Percentiles rank a stretch among this genome's conserved stretches.
These are phyloP conservation scores for Biston stratarius DNA, from an alignment of 2,888 invertebrate genomes.

Conservation along the genomic window DNA sequence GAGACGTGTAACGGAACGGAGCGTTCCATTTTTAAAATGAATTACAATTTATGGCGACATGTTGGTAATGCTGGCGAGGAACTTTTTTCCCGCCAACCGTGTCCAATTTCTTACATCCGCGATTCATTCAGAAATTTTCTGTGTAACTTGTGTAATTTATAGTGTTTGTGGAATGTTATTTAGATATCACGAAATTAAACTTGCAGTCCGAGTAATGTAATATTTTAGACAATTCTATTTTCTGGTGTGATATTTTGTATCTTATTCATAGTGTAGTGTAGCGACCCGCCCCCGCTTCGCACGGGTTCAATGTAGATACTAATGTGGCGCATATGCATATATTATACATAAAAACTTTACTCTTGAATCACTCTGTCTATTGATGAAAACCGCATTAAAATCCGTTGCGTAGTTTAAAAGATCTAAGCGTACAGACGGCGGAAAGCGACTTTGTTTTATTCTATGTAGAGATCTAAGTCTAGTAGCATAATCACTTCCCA, in stretches of 20 bases:
- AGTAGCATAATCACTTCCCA: too few species aligned
- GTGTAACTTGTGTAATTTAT: constrained; percentile 35
- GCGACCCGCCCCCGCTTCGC: too few species aligned
- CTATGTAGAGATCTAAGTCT: too few species aligned
- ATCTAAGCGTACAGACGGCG: too few species aligned
- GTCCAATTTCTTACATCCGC: constrained; percentile 48
- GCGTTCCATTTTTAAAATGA: constrained; percentile 73
- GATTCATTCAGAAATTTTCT: constrained; percentile 20
- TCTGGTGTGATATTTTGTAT: not conserved
- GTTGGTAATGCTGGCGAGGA: constrained; percentile 62
- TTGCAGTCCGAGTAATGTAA: not conserved
- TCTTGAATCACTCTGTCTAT: too few species aligned
- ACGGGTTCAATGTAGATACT: too few species aligned
- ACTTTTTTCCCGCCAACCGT: constrained; percentile 67
- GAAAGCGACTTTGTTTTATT: too few species aligned
- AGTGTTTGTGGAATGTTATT: constrained; percentile 18
- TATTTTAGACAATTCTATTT: not conserved
- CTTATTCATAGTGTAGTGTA: not conserved
- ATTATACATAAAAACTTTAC: too few species aligned
- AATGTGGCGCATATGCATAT: too few species aligned
- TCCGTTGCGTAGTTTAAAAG: too few species aligned
- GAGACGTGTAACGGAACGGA: constrained; percentile 50
- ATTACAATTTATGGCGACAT: constrained; percentile 73
- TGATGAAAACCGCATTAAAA: too few species aligned
- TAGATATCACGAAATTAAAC: not conserved